Percentiles rank a stretch among this genome's conserved stretches.
phyloP scores from a whole-genome alignment of 2,113 vertebrate genomes.

The Xiphophorus maculatus region DNA sequence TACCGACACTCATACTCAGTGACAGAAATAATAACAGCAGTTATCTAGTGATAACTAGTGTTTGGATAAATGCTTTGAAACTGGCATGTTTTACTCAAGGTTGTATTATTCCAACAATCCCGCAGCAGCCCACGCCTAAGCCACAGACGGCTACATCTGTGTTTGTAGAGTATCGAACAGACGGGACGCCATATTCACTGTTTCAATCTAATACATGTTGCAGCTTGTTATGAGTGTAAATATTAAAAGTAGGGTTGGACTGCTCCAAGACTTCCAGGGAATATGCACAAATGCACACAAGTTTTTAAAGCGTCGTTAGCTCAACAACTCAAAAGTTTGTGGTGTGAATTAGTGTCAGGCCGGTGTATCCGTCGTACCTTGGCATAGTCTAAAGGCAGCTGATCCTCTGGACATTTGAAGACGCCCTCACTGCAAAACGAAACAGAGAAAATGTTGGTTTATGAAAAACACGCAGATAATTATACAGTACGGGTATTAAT shows the following conservation, averaged over 20 bases:
- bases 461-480: background rate
- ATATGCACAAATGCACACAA: too few relatives aligned
- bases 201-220: background rate
- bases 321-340: background rate
- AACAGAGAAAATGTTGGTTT: conserved; percentile 28
- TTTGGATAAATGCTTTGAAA: too few relatives aligned
- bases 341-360: background rate
- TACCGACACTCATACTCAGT: too few relatives aligned
- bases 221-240: background rate
- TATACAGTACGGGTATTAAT: conserved; percentile 4
- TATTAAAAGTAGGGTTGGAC: background rate
- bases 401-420: conserved; percentile 93
- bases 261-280: too few relatives aligned
- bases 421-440: conserved; percentile 87
- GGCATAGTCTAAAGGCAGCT: conserved; percentile 91
- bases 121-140: too few relatives aligned
- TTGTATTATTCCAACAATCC: too few relatives aligned
- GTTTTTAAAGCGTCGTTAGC: too few relatives aligned
- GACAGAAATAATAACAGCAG: too few relatives aligned
- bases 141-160: too few relatives aligned
- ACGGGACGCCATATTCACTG: background rate
- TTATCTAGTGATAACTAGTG: too few relatives aligned
- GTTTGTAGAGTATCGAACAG: too few relatives aligned
- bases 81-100: too few relatives aligned
- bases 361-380: conserved; percentile 79